Evolutionary conservation across 2,797 vertebrate species (phyloP), one percentile per base, ranked within the genome.

Genomic region (Parauchenoglanis punctatus): DNA sequence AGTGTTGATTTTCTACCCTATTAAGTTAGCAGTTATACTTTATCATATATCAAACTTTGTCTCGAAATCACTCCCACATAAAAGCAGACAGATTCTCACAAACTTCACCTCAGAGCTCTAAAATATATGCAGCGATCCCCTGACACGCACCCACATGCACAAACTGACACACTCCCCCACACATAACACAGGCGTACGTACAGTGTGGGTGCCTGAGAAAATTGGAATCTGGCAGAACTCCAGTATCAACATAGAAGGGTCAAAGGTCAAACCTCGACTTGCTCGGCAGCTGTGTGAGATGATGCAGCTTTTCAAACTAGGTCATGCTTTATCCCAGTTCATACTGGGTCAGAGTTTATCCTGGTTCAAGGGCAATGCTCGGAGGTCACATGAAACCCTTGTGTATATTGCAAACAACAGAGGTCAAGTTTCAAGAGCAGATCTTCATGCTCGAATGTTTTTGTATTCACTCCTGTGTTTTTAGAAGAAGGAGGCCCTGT

Each of bases 261-360:
- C 92, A 94, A 83, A 93, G 95, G 91, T 93, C 91, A 40, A 40
- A 93, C 86, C 89, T 89, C 75, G 75, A 92, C 91, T 86, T 92
- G 90, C 87, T 93, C 92, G 91, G 75, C 91, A 89, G 91, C 88
- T 92, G 92, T 91, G 67, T 11, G 92, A 93, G 92, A 91, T 90
- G 84, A 83, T 92, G 90, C 90, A 87, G 88, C 85, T 91, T 91
- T 91, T 61, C 90, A 94, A 95, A 94, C 85, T 92, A 87, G 94
- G 93, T 93, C 93, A 94, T 92, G 92, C 93, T 93, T 95, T 93
- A 93, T 93, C 90, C 93, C 17, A 90, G 93, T 94, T 94, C 84
- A 83, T 58, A 46, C 78, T 70, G 78, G 87, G 87, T 88, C 87
- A 85, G 77, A 59, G 87, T 88, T 88, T 82, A 88, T 85, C 84